Percentiles rank a stretch among this genome's conserved stretches.
phyloP scores from a whole-genome alignment of 2,113 vertebrate species.

The Hiodon tergisus region DNA sequence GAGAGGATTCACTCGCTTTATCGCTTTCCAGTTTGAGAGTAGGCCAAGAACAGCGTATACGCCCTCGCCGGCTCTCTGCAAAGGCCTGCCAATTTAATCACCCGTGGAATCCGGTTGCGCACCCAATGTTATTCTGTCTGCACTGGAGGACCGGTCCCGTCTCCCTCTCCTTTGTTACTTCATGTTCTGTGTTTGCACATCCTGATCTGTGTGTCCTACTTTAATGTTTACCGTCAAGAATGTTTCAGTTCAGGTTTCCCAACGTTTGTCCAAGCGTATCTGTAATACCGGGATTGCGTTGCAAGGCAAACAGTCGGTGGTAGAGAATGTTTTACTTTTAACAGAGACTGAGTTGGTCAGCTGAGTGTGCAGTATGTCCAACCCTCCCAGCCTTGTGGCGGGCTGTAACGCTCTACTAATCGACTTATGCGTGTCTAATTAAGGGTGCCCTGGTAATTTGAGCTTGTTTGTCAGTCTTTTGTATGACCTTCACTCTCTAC shows the following conservation, averaged over 20 bases:
- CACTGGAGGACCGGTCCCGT: background rate
- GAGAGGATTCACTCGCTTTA: slow-evolving; percentile 11
- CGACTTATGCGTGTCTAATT: background rate
- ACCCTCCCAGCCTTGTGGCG: too few species aligned
- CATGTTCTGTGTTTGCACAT: background rate
- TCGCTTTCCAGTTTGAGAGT: slow-evolving; percentile 18
- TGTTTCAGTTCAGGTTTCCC: background rate
- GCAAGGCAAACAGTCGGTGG: background rate
- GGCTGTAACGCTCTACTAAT: background rate
- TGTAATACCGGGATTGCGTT: background rate
- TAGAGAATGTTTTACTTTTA: background rate
- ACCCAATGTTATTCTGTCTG: background rate
- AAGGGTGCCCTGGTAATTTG: slow-evolving; percentile 3
- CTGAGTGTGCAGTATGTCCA: too few species aligned
- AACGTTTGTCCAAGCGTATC: background rate
- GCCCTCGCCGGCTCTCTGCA: slow-evolving; percentile 38
- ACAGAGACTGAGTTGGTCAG: background rate
- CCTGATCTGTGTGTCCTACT: background rate
- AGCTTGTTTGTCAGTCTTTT: background rate
- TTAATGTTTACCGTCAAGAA: background rate
- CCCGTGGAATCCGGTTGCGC: slow-evolving; percentile 34
- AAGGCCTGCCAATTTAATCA: slow-evolving; percentile 36
- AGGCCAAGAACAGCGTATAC: slow-evolving; percentile 41
- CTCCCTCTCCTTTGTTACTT: slow-evolving; percentile 4
- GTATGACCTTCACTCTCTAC: too few species aligned